Percentiles rank a stretch among this genome's conserved stretches.
phyloP scores from a whole-genome alignment of 2,113 vertebrate species.

The Procavia capensis region DNA sequence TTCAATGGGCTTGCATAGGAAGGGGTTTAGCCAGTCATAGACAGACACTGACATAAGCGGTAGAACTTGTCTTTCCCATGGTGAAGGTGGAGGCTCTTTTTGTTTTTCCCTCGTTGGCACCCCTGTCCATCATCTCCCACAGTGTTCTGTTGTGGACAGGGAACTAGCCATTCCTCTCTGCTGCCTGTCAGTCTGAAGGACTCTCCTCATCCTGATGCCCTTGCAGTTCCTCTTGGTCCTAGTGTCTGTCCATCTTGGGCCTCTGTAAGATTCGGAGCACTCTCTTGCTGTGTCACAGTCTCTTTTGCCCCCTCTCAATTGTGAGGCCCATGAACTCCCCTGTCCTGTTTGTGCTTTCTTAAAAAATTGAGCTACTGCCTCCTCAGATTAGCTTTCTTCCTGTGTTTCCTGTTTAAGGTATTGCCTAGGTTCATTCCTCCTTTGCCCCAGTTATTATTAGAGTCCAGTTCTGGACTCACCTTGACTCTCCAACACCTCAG shows the following conservation, averaged over 20 bases:
- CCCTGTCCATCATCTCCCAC: no score
- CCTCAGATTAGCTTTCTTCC: no score
- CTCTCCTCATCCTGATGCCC: background rate
- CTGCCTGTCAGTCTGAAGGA: background rate
- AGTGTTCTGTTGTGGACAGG: background rate
- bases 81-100: background rate
- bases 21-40: no score
- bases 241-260: no score
- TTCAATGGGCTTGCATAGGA: background rate
- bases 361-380: no score
- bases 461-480: background rate
- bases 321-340: no score
- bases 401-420: background rate
- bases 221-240: no score
- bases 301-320: no score
- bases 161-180: background rate
- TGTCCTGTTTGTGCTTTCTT: no score
- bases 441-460: background rate
- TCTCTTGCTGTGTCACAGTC: no score
- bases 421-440: background rate
- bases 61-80: background rate
- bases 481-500: background rate
- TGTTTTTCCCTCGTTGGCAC: background rate
- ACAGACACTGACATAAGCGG: no score
- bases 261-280: no score